These are phyloP conservation scores for Nyctereutes procyonoides DNA, from an alignment of 2,113 vertebrate species.

Conservation along the genomic window DNA sequence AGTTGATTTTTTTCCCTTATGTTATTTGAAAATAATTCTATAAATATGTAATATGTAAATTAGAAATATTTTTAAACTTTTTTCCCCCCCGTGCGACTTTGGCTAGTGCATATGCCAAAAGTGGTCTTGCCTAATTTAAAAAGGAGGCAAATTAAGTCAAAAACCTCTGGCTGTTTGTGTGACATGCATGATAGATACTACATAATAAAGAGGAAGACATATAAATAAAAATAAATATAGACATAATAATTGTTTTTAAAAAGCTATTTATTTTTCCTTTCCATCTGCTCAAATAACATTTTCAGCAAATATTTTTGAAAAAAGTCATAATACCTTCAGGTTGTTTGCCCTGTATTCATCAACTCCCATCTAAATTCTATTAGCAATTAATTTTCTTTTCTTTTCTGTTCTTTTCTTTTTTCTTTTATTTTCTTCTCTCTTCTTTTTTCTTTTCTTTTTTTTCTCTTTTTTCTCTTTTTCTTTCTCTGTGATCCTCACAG, in stretches of 20 bases:
- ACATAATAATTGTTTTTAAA: not conserved
- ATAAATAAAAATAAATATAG: not conserved
- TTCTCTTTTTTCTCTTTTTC: too few species aligned
- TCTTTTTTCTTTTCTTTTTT: too few species aligned
- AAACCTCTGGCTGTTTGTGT: not conserved
- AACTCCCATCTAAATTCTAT: not conserved
- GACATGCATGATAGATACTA: not conserved
- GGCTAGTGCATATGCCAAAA: not conserved
- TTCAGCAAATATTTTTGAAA: not conserved
- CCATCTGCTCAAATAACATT: not conserved
- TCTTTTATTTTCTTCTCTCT: too few species aligned
- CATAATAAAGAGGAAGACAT: not conserved
- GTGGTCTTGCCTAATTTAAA: not conserved
- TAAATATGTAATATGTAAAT: not conserved
- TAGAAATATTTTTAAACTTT: not conserved
- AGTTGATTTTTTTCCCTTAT: not conserved
- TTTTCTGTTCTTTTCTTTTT: too few species aligned
- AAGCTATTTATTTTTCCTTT: not conserved
- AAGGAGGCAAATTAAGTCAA: not conserved
- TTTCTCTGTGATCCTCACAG: not conserved
- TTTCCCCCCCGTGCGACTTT: not conserved
- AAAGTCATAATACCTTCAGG: not conserved
- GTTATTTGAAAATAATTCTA: not conserved
- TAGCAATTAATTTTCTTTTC: not conserved
- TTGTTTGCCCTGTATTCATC: not conserved